Base-by-base conservation (phyloP, 1,140 invertebrate species). In the Bombus confusus region DNA sequence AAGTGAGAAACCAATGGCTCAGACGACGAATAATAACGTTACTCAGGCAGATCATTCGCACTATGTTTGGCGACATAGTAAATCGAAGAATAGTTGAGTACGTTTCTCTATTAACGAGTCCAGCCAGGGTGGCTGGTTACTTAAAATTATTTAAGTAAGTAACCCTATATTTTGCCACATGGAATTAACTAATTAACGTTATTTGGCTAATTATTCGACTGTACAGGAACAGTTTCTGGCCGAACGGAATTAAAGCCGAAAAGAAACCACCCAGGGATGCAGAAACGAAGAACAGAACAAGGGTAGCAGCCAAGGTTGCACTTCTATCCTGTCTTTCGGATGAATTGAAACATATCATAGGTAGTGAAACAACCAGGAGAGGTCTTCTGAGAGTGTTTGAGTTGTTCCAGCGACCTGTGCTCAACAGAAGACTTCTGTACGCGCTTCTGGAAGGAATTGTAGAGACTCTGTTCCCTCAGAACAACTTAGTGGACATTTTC, bases 71-170 rank as follows among this genome's bases (percentile, higher is more conserved):
- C 28, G 97, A 98, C 91, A 98, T 98, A 89, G 97, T 98, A 34
- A 98, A 98, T 95, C 95, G 98, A 91, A 97, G 98, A 94, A 99
- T 99, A 88, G 96, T 99, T 31, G 98, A 99, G 91, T 97, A 98
- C 92, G 98, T 99, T 12, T 97, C 98, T n/a, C 96, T 97, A 86
- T 95, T 98, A 87, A 99, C 98, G 1, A 98, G 98, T 91, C 98
- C 98, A 39, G 97, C 98, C 83, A 98, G 98, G 94, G 97, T 99
- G 82, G 98, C 98, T 8, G 97, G 98, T 89, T 99, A 98, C 95
- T 96, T 99, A 82, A 97, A 97, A 93, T 95, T 97, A 78, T 97
- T 99, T 92, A 98, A 98, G 98, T 98, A 94, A 96, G 96, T 96
- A 86, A 31, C 52, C 34, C 34, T 59, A 18, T 47, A 18, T 41